Evolutionary conservation across 2,888 invertebrate genomes (phyloP).

Genomic region (Listrodromus nycthemerus): DNA sequence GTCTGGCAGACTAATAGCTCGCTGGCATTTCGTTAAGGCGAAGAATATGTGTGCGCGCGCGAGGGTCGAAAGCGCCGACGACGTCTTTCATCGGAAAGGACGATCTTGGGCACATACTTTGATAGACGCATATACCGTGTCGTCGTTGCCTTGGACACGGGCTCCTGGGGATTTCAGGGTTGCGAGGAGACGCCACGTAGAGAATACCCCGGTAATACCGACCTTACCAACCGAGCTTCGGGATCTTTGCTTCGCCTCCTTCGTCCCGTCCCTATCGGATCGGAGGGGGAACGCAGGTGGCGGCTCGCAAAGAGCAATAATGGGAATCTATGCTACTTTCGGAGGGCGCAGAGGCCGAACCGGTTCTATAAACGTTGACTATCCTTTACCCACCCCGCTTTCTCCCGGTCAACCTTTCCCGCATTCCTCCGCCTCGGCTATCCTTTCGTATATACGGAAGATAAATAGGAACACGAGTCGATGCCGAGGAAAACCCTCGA

Average conservation of each 20-base stretch:
- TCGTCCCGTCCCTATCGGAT: conserved; percentile 28
- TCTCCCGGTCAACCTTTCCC: conserved; percentile 9
- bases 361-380: conserved; percentile 49
- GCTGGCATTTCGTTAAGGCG: conserved; percentile 35
- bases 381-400: conserved; percentile 48
- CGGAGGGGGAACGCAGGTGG: conserved; percentile 62
- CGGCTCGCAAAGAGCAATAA: conserved; percentile 64
- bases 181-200: conserved; percentile 56
- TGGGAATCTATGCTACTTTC: conserved; percentile 67
- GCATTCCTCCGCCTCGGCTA: conserved; percentile 41
- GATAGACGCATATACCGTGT: not conserved
- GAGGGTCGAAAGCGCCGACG: not conserved
- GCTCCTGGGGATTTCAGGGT: conserved; percentile 58
- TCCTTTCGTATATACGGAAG: conserved; percentile 48
- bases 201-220: conserved; percentile 59
- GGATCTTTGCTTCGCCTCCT: conserved; percentile 20
- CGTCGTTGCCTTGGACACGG: conserved; percentile 29
- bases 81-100: not conserved
- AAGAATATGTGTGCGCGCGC: not conserved
- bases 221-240: conserved; percentile 40
- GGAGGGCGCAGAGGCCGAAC: conserved; percentile 55
- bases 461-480: conserved; percentile 65
- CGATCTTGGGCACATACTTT: not conserved
- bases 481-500: conserved; percentile 56
- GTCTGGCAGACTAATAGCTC: conserved; percentile 58